These are phyloP conservation scores for Zoanthus sansibaricus DNA, from an alignment of 92 coral and sea anemone genomes.

Conservation along the genomic window DNA sequence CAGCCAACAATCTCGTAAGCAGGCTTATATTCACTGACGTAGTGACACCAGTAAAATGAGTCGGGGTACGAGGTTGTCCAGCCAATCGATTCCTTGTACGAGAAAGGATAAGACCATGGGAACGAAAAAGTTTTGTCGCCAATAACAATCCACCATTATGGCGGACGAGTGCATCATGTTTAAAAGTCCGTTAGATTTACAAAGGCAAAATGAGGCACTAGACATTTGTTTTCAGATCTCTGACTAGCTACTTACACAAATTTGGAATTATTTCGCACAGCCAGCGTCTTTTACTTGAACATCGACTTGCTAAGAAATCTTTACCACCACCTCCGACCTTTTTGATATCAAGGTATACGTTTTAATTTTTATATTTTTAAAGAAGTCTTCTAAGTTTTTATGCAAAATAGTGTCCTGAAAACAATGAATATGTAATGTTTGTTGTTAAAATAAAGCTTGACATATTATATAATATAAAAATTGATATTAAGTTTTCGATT, in stretches of 20 bases:
- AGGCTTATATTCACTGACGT: too few relatives aligned
- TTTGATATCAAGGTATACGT: constrained; percentile 57
- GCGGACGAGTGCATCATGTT: neutral
- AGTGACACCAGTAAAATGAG: too few relatives aligned
- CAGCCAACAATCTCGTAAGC: too few relatives aligned
- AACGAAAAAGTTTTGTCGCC: neutral
- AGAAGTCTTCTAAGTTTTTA: too few relatives aligned
- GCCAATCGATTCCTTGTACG: neutral
- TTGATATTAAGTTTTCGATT: too few relatives aligned
- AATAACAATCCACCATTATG: constrained; percentile 21
- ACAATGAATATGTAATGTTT: too few relatives aligned
- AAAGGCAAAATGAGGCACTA: neutral
- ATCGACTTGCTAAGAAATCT: constrained; percentile 84
- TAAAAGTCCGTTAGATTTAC: too few relatives aligned
- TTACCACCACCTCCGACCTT: constrained; percentile 68
- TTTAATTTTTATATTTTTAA: too few relatives aligned
- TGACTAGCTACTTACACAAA: constrained; percentile 61
- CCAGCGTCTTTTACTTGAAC: constrained; percentile 83
- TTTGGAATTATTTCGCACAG: constrained; percentile 97
- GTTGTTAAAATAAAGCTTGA: too few relatives aligned
- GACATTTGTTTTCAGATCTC: neutral
- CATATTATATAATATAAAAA: too few relatives aligned
- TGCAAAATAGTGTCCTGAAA: too few relatives aligned
- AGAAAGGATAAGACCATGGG: neutral
- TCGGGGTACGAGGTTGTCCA: too few relatives aligned